Percentiles rank a stretch among this genome's conserved stretches.
phyloP scores from a whole-genome alignment of 1,140 invertebrate species.

The Lasioglossum albipes region DNA sequence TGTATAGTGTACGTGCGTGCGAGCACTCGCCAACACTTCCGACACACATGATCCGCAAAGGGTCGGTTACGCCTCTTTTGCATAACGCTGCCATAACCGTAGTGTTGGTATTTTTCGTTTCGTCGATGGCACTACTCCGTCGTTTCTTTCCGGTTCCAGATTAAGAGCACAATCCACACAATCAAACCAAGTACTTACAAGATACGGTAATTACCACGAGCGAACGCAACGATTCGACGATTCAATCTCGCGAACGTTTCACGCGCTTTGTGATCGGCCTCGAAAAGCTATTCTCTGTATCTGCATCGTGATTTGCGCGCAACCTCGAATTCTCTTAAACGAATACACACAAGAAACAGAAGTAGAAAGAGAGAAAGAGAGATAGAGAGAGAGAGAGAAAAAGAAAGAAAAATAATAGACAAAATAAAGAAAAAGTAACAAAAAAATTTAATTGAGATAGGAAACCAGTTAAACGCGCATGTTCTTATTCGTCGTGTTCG shows the following conservation, averaged over 20 bases:
- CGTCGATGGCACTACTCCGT: constrained; percentile 51
- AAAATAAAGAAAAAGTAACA: not conserved
- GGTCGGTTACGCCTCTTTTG: not conserved
- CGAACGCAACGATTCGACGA: constrained; percentile 36
- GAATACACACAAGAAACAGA: too few species aligned
- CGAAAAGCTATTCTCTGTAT: constrained; percentile 21
- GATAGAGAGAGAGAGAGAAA: not conserved
- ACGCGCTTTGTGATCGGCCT: not conserved
- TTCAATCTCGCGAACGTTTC: constrained; percentile 45
- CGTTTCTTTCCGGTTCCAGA: constrained; percentile 21
- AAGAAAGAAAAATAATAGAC: not conserved
- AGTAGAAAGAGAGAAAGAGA: too few species aligned
- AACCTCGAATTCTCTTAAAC: not conserved
- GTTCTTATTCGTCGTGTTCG: not conserved
- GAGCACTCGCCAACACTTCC: not conserved
- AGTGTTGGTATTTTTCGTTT: constrained; percentile 14
- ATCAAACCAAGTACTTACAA: constrained; percentile 57
- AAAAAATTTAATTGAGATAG: too few species aligned
- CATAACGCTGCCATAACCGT: constrained; percentile 29
- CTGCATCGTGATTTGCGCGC: not conserved
- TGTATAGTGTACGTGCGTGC: too few species aligned
- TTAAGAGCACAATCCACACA: constrained; percentile 57
- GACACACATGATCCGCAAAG: not conserved
- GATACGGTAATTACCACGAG: constrained; percentile 38
- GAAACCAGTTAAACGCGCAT: not conserved